Conservation (phyloP, 2,888 invertebrate species). For the Cataglyphis albicans region DNA sequence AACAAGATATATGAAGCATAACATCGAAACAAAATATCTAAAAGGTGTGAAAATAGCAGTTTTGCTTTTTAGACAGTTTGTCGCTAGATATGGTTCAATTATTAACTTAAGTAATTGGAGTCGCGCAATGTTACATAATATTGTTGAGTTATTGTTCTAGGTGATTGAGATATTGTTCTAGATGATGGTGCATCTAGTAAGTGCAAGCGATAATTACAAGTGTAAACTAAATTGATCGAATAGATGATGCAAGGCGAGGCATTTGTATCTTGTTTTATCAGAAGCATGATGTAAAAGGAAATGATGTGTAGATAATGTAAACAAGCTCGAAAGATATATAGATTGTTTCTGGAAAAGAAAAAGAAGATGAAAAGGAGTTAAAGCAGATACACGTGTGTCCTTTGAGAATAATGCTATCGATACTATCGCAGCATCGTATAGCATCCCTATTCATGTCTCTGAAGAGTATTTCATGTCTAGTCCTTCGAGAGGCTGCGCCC, state of each 20-base stretch:
- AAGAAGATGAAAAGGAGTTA: neutral
- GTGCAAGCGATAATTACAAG: neutral
- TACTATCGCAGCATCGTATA: conserved; percentile 36
- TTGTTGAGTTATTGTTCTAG: neutral
- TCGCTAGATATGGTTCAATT: neutral
- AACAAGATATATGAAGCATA: neutral
- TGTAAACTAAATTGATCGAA: conserved; percentile 29
- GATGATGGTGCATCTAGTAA: conserved; percentile 1
- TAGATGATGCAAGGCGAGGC: neutral
- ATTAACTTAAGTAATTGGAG: conserved; percentile 15
- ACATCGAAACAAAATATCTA: neutral
- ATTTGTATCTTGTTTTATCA: conserved; percentile 11
- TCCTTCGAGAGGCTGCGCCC: conserved; percentile 36
- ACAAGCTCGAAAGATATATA: conserved; percentile 55
- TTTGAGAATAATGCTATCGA: conserved; percentile 8
- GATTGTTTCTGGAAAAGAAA: conserved; percentile 35
- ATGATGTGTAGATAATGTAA: conserved; percentile 14
- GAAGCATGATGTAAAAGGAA: neutral
- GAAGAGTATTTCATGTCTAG: conserved; percentile 26
- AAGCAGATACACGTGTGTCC: neutral
- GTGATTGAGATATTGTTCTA: neutral
- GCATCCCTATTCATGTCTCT: neutral
- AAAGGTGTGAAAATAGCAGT: neutral
- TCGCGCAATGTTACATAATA: neutral
- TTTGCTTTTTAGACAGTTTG: neutral